Conservation (phyloP, 1,140 invertebrate genomes). For the Rhopalosiphum padi region DNA sequence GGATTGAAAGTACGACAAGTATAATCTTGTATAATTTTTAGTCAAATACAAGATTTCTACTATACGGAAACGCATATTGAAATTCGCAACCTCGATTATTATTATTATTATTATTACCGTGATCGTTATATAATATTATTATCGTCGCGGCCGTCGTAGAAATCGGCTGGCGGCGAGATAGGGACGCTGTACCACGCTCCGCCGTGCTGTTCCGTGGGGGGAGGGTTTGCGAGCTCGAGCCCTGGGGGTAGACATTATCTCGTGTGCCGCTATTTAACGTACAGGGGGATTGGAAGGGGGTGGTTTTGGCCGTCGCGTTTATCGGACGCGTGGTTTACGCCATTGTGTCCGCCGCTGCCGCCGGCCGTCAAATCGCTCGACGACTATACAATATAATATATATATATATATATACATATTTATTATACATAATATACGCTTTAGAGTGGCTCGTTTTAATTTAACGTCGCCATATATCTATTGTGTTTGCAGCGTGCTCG, state of each 20-base stretch:
- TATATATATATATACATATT: too few species aligned
- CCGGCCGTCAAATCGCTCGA: neutral
- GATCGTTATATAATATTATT: neutral
- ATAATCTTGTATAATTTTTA: too few species aligned
- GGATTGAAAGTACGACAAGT: too few species aligned
- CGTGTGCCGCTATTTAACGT: slow-evolving; percentile 28
- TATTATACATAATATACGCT: neutral
- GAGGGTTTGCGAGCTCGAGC: neutral
- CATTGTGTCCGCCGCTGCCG: neutral
- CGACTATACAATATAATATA: neutral
- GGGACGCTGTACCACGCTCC: neutral
- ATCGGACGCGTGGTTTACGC: neutral
- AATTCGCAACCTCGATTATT: neutral
- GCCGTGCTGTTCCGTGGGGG: neutral
- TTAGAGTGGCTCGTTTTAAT: neutral
- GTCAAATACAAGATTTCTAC: too few species aligned
- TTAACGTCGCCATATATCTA: neutral
- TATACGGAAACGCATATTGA: neutral
- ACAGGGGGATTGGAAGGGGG: neutral
- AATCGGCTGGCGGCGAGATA: neutral
- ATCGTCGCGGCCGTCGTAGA: neutral
- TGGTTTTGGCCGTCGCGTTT: neutral
- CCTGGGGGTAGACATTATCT: slow-evolving; percentile 1
- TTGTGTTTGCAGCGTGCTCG: neutral
- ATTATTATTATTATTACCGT: neutral